phyloP scores from a whole-genome alignment of 1,140 invertebrate genomes.

The Euschistus heros region DNA sequence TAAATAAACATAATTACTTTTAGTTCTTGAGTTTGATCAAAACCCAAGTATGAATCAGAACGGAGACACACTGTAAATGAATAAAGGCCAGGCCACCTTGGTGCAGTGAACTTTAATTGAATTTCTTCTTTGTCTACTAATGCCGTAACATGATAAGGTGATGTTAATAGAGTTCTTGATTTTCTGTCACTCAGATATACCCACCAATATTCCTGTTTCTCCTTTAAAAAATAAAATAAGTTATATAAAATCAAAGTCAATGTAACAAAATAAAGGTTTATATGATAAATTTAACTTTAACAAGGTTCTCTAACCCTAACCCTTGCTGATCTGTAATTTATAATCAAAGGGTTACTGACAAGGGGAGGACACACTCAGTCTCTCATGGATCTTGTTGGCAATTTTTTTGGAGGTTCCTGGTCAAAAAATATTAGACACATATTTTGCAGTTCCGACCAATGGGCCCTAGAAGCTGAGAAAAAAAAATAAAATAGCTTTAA shows the following conservation, averaged over 20 bases:
- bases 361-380: too few species aligned
- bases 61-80: slow-evolving; percentile 87
- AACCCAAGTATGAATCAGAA: slow-evolving; percentile 91
- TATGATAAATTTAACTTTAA: too few species aligned
- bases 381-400: too few species aligned
- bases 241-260: background rate
- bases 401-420: too few species aligned
- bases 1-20: slow-evolving; percentile 45
- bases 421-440: too few species aligned
- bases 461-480: too few species aligned
- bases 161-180: slow-evolving; percentile 74
- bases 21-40: slow-evolving; percentile 82
- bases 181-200: slow-evolving; percentile 94
- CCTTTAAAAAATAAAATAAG: slow-evolving; percentile 38
- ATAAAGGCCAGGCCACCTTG: slow-evolving; percentile 82
- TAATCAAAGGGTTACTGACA: too few species aligned
- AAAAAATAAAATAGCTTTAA: too few species aligned
- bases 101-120: slow-evolving; percentile 92
- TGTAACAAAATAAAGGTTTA: too few species aligned
- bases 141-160: slow-evolving; percentile 82
- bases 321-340: too few species aligned
- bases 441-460: too few species aligned
- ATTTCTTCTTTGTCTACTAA: slow-evolving; percentile 71
- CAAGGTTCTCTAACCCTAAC: too few species aligned
- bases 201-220: slow-evolving; percentile 99